Evolutionary conservation across 2,113 vertebrate species (phyloP), one percentile per base, ranked within the genome.

Genomic region (Erinaceus europaeus): DNA sequence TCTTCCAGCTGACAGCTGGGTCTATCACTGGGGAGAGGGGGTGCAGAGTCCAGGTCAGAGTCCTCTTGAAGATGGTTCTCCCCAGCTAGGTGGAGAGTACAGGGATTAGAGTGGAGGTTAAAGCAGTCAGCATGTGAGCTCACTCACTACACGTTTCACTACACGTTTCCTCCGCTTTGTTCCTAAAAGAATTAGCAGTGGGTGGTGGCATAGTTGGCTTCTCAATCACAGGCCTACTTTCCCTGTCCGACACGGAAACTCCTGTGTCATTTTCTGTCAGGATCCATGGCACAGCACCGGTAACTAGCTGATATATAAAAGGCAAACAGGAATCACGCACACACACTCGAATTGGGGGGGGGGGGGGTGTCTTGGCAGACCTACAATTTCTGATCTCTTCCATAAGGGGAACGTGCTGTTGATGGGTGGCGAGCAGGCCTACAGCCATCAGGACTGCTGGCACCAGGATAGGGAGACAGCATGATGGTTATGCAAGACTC

Each of bases 1-100:
- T 13, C 29, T 42, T 57, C 48, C 77, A 61, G 85, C 82, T 72
- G 57, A 84, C 77, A 44, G 73, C 73, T 36, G 59, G 34, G 18
- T 78, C 59, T 1, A 11, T n/a, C 42, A 42, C 29, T 18, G 25
- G 42, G 62, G 64, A 65, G 29, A 75, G 48, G 81, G 81, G 82
- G 38, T 32, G 38, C 11, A n/a, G 67, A 53, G 72, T 55, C 21
- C 53, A 55, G 75, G 34, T 72, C 72, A 48, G 38, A 84, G 62
- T 40, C 69, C 59, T 80, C 38, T 89, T 27, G 27, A 57, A 78
- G 55, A 32, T 20, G 0, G 4, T 53, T 55, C 8, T 27, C 73
- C 44, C 2, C 2, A 18, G 69, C 52, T 82, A 74, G 76, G 89
- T 32, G 76, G 32, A 5, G 84, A 79, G 36, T 15, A 9, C 5